Evolutionary conservation across 2,113 vertebrate species (phyloP), one percentile per base, ranked within the genome.

Genomic region (Triplophysa dalaica): DNA sequence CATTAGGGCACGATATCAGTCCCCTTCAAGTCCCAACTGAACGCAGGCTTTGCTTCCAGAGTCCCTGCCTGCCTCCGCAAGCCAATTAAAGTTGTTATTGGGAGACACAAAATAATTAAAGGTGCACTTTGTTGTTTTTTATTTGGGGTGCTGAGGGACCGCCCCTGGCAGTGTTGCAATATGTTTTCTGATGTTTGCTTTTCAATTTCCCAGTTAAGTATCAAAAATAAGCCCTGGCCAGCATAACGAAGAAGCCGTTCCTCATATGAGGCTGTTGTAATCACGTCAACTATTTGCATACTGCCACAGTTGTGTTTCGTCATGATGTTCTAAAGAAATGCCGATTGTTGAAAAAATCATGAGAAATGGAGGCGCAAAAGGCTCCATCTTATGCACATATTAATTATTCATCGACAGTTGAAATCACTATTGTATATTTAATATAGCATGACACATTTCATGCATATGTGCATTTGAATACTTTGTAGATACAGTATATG

Each of bases 71-170:
- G 85, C 78, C 87, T 93, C 92, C 86, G 88, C 81, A 89, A 88
- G 91, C 87, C 87, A 94, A 84, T 92, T 94, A 92, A 89, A 92
- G 79, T 93, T 94, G 87, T 93, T 94, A 92, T 89, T 91, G 84
- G 86, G 92, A 87, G 56, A 90, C 84, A 81, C 87, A 90, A 94
- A 90, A 94, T 92, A 85, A 91, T 92, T 93, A 91, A 86, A 91
- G 85, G 85, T 84, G 81, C 85, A 87, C 84, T 75, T 86, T 84
- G 84, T 89, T 92, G 91, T 89, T 86, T 86, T 85, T 79, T 84
- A 83, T 87, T 89, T 93, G 84, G 80, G 83, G 75, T 87, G 69
- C 80, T 70, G 75, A 68, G 62, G 76, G 64, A 80, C 82, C 66
- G 80, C 81, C 86, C 78, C 73, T 81, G 85, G 85, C 84, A 87